These are phyloP conservation scores for Tychaedon coryphoeus DNA, from an alignment of 2,113 vertebrate species.

Conservation along the genomic window DNA sequence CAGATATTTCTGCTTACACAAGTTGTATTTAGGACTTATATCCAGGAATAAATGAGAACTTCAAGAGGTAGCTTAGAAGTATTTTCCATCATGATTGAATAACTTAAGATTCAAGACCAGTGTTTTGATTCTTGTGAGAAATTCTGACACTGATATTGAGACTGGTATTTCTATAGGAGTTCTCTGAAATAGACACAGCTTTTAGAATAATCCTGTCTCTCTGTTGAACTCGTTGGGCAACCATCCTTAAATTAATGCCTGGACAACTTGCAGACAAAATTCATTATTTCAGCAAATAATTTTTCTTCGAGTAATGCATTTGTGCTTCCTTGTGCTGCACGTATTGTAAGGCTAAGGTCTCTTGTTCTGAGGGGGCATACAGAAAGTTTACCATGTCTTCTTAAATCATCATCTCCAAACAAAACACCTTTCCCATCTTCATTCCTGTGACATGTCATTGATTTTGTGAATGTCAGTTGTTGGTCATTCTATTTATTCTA, in stretches of 20 bases:
- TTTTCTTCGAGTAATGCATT: background rate
- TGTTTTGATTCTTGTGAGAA: background rate
- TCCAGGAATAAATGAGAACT: background rate
- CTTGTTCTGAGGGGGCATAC: background rate
- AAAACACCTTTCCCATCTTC: background rate
- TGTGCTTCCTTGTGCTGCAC: background rate
- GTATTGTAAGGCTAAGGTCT: background rate
- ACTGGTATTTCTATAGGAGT: background rate
- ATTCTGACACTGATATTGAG: background rate
- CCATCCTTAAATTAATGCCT: background rate
- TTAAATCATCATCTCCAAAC: background rate
- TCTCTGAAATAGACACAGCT: background rate
- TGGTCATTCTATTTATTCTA: constrained; percentile 46
- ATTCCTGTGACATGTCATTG: background rate
- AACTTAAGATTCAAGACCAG: background rate
- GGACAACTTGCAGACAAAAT: background rate
- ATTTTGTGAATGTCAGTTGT: background rate
- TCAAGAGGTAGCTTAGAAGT: background rate
- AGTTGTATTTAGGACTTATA: background rate
- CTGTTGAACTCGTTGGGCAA: background rate
- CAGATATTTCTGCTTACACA: background rate
- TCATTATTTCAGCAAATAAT: background rate
- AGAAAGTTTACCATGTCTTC: background rate
- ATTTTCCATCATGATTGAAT: background rate
- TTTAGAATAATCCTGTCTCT: background rate